These are phyloP conservation scores for Epinephelus malabaricus DNA, from an alignment of 2,797 vertebrate genomes.

Conservation along the genomic window DNA sequence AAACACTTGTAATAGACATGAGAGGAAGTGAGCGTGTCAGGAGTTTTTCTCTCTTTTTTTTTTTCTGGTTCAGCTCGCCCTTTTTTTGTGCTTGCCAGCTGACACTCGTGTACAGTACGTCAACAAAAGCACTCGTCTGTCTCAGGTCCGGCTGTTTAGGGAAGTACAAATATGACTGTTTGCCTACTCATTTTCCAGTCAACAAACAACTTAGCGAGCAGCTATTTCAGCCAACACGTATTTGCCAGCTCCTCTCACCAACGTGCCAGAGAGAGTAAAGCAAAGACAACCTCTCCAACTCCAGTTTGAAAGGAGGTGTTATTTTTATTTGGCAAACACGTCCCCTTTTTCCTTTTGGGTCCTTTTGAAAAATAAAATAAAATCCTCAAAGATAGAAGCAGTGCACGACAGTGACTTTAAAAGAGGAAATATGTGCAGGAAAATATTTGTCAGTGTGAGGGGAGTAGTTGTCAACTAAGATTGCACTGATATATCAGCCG, in stretches of 20 bases:
- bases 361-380: too few relatives aligned
- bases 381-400: not conserved
- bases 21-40: conserved; percentile 47
- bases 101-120: conserved; percentile 35
- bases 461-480: not conserved
- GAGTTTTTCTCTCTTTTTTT: not conserved
- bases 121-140: conserved; percentile 61
- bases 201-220: conserved; percentile 33
- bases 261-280: conserved; percentile 6
- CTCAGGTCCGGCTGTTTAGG: conserved; percentile 54
- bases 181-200: conserved; percentile 61
- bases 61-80: conserved; percentile 9
- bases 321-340: conserved; percentile 37
- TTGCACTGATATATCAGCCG: too few relatives aligned
- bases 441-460: conserved; percentile 2
- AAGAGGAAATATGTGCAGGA: not conserved
- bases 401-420: not conserved
- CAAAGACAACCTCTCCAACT: not conserved
- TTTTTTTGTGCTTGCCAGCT: conserved; percentile 45
- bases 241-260: conserved; percentile 20
- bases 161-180: conserved; percentile 67
- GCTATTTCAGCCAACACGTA: not conserved
- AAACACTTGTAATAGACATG: conserved; percentile 18
- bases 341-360: not conserved
- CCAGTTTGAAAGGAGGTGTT: not conserved